A percentile compares a stretch with the other conserved stretches of the same genome.
phyloP scores from a whole-genome alignment of 1,140 invertebrate species.

The Dermatophagoides farinae region DNA sequence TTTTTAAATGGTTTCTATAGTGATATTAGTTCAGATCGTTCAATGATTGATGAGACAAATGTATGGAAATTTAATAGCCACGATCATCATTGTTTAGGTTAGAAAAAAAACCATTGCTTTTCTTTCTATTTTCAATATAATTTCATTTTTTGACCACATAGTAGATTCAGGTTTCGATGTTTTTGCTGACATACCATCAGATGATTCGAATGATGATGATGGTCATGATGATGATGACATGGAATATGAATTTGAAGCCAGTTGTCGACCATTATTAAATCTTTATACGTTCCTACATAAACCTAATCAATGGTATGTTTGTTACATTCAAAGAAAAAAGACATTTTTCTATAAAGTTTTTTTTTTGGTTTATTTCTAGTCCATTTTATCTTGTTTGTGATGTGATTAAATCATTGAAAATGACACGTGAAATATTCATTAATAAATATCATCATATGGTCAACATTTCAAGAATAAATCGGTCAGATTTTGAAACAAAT shows the following conservation, averaged over 20 bases:
- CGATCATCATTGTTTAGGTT: background rate
- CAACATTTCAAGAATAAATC: background rate
- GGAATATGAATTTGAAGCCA: background rate
- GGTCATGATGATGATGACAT: too few relatives aligned
- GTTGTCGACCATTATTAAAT: background rate
- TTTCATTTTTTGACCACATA: background rate
- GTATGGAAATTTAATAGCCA: background rate
- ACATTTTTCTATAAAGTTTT: too few relatives aligned
- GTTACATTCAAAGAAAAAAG: background rate
- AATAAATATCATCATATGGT: background rate
- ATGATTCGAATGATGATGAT: background rate
- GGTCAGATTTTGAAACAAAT: background rate
- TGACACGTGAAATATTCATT: background rate
- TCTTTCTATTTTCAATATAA: background rate
- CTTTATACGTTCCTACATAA: background rate
- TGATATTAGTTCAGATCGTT: background rate
- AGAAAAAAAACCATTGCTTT: background rate
- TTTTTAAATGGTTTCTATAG: constrained; percentile 29
- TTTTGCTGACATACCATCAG: background rate
- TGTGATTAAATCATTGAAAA: background rate
- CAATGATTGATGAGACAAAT: background rate
- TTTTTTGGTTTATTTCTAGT: background rate
- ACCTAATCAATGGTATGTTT: background rate
- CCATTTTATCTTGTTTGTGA: background rate
- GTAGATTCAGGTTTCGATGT: constrained; percentile 2